Conservation (phyloP, 2,113 vertebrate genomes). For the Percina caprodes region DNA sequence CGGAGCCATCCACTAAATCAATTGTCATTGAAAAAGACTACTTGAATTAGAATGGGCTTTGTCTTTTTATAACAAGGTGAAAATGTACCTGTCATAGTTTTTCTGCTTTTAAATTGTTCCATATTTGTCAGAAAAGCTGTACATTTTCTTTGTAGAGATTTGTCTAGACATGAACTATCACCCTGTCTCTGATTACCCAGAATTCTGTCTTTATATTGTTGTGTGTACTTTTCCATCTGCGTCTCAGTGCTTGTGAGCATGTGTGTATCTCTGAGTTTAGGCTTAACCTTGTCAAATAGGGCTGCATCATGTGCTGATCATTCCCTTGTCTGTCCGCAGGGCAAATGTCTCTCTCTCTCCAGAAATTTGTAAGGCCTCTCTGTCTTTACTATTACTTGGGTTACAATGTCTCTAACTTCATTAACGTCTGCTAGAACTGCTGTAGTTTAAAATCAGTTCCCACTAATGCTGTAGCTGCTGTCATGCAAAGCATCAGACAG, state of each 20-base stretch:
- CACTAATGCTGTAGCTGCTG: background rate
- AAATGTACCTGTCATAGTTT: conserved; percentile 1
- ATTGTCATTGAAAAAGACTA: too few species aligned
- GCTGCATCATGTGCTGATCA: conserved; percentile 80
- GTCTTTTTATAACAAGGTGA: conserved; percentile 11
- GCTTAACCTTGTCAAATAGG: conserved; percentile 66
- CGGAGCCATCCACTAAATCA: too few species aligned
- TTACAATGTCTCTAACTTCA: conserved; percentile 33
- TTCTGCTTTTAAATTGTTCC: conserved; percentile 1
- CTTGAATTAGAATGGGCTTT: background rate
- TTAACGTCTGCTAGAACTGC: background rate
- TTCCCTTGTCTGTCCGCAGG: conserved; percentile 54
- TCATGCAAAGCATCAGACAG: background rate
- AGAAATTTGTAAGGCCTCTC: conserved; percentile 53
- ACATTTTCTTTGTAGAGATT: conserved; percentile 20
- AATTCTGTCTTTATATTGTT: conserved; percentile 4
- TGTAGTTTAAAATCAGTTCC: conserved; percentile 17
- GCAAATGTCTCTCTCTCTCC: conserved; percentile 36
- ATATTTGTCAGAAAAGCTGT: conserved; percentile 9
- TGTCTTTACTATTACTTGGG: conserved; percentile 59
- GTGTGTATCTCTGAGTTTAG: conserved; percentile 46
- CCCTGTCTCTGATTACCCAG: conserved; percentile 24
- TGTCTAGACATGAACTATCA: conserved; percentile 44
- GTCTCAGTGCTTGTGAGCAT: background rate
- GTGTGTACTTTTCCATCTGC: conserved; percentile 21